A percentile compares a stretch with the other conserved stretches of the same genome.
These are phyloP conservation scores for Australoheros facetus DNA, from an alignment of 2,797 vertebrate species.

Conservation along the genomic window DNA sequence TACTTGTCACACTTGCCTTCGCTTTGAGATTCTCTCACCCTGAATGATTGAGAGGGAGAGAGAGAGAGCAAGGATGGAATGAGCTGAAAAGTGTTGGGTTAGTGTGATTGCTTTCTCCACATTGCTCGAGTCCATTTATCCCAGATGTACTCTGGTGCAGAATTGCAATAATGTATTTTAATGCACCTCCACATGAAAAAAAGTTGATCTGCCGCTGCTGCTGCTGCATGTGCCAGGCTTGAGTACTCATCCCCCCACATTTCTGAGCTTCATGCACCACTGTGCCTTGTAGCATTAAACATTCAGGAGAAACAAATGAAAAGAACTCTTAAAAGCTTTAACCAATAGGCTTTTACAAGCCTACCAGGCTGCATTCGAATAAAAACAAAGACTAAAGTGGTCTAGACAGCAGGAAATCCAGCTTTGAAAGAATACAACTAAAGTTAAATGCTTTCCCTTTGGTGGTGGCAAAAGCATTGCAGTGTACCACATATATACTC, in stretches of 20 bases:
- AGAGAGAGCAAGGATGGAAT: conserved; percentile 40
- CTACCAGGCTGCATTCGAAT: conserved; percentile 65
- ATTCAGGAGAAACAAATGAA: conserved; percentile 79
- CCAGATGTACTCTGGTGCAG: conserved; percentile 41
- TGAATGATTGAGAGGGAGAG: conserved; percentile 33
- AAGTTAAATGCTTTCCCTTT: conserved; percentile 74
- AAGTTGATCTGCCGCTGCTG: conserved; percentile 65
- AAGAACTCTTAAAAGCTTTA: conserved; percentile 74
- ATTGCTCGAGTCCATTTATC: conserved; percentile 60
- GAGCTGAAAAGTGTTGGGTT: conserved; percentile 55
- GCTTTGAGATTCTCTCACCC: conserved; percentile 32
- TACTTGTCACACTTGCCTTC: conserved; percentile 37
- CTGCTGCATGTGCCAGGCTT: conserved; percentile 51
- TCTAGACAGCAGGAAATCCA: conserved; percentile 81
- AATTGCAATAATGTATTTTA: conserved; percentile 61
- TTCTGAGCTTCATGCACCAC: conserved; percentile 53
- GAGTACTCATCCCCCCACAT: conserved; percentile 43
- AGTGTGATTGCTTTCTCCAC: conserved; percentile 47
- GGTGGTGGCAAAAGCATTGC: conserved; percentile 63
- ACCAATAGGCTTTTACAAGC: conserved; percentile 77
- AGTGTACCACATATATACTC: conserved; percentile 66
- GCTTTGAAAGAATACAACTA: conserved; percentile 71
- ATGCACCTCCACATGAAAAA: conserved; percentile 55
- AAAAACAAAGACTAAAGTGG: conserved; percentile 73
- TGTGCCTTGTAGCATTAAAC: conserved; percentile 72